Percentiles rank a stretch among this genome's conserved stretches.
Evolutionary conservation across 2,888 invertebrate genomes (phyloP).

Genomic region (Herminia tarsipennalis): DNA sequence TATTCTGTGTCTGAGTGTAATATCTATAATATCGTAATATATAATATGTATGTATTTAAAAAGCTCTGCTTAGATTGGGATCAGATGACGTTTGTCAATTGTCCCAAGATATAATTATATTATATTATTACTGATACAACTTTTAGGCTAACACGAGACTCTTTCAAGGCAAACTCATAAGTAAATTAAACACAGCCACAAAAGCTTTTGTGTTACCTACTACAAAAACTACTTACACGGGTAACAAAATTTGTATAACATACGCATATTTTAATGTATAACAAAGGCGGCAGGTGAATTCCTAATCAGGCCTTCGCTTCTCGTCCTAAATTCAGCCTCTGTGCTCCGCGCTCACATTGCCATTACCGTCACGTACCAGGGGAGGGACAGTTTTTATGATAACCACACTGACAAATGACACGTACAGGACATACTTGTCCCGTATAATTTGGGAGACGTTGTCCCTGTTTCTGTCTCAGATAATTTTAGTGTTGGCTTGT

Average conservation of each 20-base stretch:
- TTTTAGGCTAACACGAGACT: no score
- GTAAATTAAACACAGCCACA: no score
- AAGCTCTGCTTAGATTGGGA: no score
- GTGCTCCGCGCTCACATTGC: conserved; percentile 9
- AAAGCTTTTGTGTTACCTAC: no score
- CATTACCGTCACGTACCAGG: conserved; percentile 20
- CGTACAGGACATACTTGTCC: conserved; percentile 9
- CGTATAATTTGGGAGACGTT: conserved; percentile 14
- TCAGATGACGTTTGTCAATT: no score
- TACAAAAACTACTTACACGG: no score
- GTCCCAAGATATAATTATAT: no score
- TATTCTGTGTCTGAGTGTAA: no score
- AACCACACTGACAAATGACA: conserved; percentile 24
- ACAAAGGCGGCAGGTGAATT: conserved; percentile 5
- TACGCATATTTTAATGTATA: neutral
- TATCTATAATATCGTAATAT: no score
- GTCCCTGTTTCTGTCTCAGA: neutral
- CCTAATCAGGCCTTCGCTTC: conserved; percentile 3
- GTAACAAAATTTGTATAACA: neutral
- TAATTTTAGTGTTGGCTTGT: neutral
- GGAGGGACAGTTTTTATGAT: conserved; percentile 21
- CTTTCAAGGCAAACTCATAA: no score
- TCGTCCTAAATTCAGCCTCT: conserved; percentile 6
- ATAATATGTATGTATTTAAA: no score
- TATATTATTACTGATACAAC: no score